Conservation (phyloP, 1,140 invertebrate species). For the Ooceraea biroi region DNA sequence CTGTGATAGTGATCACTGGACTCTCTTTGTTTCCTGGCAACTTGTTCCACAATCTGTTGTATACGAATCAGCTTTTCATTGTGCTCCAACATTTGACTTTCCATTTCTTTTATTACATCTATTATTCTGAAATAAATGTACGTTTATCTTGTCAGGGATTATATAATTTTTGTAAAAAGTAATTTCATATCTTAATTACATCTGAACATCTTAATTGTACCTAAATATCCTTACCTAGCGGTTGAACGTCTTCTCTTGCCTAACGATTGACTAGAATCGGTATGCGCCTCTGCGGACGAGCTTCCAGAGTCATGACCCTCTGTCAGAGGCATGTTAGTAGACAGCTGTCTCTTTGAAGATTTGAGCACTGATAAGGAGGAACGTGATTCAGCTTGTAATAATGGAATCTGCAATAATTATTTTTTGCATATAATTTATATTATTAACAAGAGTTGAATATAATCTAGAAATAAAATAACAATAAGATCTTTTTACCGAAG, state of each 20-base stretch:
- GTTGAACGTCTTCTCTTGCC: slow-evolving; percentile 82
- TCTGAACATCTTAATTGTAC: background rate
- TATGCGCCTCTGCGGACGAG: slow-evolving; percentile 85
- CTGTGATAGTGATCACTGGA: slow-evolving; percentile 80
- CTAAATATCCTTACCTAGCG: slow-evolving; percentile 75
- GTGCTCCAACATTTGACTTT: slow-evolving; percentile 81
- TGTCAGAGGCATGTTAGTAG: slow-evolving; percentile 83
- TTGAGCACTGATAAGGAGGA: slow-evolving; percentile 85
- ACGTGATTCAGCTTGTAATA: slow-evolving; percentile 85
- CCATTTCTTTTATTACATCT: slow-evolving; percentile 81
- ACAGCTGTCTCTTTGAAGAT: slow-evolving; percentile 84
- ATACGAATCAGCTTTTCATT: slow-evolving; percentile 84
- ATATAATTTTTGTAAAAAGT: background rate
- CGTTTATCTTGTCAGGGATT: background rate
- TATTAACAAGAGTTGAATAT: background rate
- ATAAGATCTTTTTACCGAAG: no score
- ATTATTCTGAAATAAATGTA: slow-evolving; percentile 77
- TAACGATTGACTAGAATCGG: slow-evolving; percentile 86
- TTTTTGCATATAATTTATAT: slow-evolving; percentile 20
- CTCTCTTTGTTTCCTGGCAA: slow-evolving; percentile 82
- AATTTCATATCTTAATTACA: background rate
- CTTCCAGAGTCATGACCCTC: slow-evolving; percentile 85
- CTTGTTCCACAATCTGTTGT: slow-evolving; percentile 83
- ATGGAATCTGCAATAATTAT: slow-evolving; percentile 80
- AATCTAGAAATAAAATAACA: slow-evolving; percentile 3